Evolutionary conservation across 1,140 invertebrate genomes (phyloP).

Genomic region (Idris sp.): DNA sequence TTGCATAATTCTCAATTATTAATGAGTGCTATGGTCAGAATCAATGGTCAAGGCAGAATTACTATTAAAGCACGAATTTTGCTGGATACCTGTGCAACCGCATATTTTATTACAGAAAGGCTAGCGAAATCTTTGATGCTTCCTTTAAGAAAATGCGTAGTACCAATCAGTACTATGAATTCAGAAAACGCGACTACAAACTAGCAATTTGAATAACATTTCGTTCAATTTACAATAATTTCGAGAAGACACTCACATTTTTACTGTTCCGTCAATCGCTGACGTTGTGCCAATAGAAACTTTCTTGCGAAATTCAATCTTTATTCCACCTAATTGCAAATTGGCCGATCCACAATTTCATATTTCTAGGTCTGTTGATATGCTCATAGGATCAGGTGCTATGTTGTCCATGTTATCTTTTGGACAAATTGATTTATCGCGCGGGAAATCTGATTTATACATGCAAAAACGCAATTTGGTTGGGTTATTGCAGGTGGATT

Average conservation of each 20-base stretch:
- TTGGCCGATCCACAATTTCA: slow-evolving; percentile 39
- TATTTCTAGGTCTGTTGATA: slow-evolving; percentile 5
- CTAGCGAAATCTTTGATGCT: background rate
- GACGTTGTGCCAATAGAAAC: too few species aligned
- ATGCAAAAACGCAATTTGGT: slow-evolving; percentile 31
- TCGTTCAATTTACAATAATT: too few species aligned
- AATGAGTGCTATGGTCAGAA: too few species aligned
- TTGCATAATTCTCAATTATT: too few species aligned
- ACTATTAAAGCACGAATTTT: too few species aligned
- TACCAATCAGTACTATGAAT: slow-evolving; percentile 1
- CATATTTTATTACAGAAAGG: slow-evolving; percentile 15
- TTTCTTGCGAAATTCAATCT: background rate
- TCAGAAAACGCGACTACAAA: background rate
- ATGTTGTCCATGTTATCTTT: slow-evolving; percentile 24
- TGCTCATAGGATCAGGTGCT: slow-evolving; percentile 25
- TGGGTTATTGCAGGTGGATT: slow-evolving; percentile 25
- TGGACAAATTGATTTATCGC: slow-evolving; percentile 17
- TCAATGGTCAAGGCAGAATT: too few species aligned
- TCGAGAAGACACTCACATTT: too few species aligned
- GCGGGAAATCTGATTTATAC: slow-evolving; percentile 2
- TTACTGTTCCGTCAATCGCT: too few species aligned
- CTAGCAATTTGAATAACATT: background rate
- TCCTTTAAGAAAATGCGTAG: too few species aligned
- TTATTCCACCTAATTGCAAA: background rate
- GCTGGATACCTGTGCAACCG: too few species aligned